phyloP scores from a whole-genome alignment of 2,113 vertebrate genomes.

The Chaetodon trifascialis region DNA sequence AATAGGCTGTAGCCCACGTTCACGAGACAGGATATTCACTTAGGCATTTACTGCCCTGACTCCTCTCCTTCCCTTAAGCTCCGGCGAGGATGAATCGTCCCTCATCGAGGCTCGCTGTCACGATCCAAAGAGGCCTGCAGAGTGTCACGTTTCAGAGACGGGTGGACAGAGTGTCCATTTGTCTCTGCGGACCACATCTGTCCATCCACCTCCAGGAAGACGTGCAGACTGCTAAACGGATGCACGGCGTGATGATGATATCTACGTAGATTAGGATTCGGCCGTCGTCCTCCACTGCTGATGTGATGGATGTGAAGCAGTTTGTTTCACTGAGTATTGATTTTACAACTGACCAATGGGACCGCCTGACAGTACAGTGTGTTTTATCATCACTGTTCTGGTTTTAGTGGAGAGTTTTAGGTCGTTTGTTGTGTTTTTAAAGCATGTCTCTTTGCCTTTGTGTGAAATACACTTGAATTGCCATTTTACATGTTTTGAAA shows the following conservation, averaged over 20 bases:
- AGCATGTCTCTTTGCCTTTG: too few relatives aligned
- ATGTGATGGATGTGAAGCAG: neutral
- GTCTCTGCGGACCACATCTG: constrained; percentile 49
- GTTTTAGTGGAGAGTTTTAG: too few relatives aligned
- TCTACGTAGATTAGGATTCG: constrained; percentile 14
- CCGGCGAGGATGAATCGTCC: constrained; percentile 28
- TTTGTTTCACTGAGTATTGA: neutral
- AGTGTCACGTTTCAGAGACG: constrained; percentile 58
- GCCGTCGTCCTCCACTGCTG: constrained; percentile 4
- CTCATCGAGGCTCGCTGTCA: constrained; percentile 47
- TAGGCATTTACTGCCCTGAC: constrained; percentile 60
- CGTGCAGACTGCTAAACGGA: constrained; percentile 39
- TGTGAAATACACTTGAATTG: too few relatives aligned
- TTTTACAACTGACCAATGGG: neutral
- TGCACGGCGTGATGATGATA: neutral
- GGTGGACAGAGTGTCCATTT: constrained; percentile 34
- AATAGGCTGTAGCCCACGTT: constrained; percentile 65
- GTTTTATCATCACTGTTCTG: neutral
- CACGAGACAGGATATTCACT: constrained; percentile 75
- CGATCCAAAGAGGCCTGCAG: constrained; percentile 22
- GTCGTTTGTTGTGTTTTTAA: too few relatives aligned
- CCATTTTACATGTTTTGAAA: too few relatives aligned
- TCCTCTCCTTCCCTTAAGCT: constrained; percentile 47
- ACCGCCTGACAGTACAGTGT: neutral
- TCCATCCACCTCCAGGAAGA: constrained; percentile 47